phyloP scores from a whole-genome alignment of 2,113 vertebrate species.

The Oriolus oriolus region DNA sequence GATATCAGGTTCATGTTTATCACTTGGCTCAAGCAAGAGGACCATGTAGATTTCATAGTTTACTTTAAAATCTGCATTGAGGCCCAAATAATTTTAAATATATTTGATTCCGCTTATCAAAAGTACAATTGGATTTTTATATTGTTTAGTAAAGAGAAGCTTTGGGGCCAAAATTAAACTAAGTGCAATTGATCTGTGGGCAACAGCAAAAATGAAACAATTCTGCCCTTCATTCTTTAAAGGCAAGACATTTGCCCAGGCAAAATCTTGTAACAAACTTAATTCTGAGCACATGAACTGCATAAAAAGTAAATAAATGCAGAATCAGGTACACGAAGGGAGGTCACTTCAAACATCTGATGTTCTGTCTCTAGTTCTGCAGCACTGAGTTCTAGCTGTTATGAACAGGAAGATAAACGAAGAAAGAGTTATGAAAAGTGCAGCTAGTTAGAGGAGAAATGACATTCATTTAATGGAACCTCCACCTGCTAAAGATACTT shows the following conservation, averaged over 20 bases:
- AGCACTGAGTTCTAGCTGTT: neutral
- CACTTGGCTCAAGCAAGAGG: neutral
- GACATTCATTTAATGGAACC: neutral
- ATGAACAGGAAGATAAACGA: neutral
- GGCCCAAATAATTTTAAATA: neutral
- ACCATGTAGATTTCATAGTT: neutral
- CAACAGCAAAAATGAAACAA: neutral
- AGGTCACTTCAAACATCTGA: neutral
- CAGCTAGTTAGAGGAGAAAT: neutral
- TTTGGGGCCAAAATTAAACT: conserved; percentile 8
- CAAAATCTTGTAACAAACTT: conserved; percentile 1
- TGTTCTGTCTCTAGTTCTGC: neutral
- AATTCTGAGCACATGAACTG: neutral
- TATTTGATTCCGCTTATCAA: neutral
- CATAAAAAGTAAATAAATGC: neutral
- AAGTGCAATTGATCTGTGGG: neutral
- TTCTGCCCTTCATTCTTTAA: neutral
- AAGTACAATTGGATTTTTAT: neutral
- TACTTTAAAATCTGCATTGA: neutral
- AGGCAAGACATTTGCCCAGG: neutral
- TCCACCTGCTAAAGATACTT: neutral
- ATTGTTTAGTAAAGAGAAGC: conserved; percentile 3
- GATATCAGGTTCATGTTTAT: neutral
- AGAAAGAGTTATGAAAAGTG: neutral
- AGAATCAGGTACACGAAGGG: neutral